Evolutionary conservation across 2,113 vertebrate species (phyloP).

Genomic region (Salvelinus namaycush): DNA sequence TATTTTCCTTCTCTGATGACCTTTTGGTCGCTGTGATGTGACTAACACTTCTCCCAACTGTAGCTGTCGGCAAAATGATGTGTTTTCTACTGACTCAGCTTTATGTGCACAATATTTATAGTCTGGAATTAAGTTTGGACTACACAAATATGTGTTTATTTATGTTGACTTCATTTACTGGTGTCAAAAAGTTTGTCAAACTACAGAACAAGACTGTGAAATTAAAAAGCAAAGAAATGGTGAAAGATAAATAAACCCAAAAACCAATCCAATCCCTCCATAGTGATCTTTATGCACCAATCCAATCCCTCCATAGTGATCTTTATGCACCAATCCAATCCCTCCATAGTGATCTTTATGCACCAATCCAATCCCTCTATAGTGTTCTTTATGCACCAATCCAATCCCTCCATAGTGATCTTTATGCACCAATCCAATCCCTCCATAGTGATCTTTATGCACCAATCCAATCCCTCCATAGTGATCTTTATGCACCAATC

Average conservation of each 20-base stretch:
- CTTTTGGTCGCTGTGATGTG: slow-evolving; percentile 14
- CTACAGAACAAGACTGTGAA: background rate
- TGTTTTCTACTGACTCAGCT: slow-evolving; percentile 26
- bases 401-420: background rate
- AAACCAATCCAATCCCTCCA: too few relatives aligned
- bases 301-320: background rate
- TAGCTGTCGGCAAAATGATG: background rate
- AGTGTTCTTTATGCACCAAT: background rate
- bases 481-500: too few relatives aligned
- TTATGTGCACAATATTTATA: slow-evolving; percentile 33
- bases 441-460: background rate
- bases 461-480: background rate
- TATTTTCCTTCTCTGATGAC: slow-evolving; percentile 33
- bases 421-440: too few relatives aligned
- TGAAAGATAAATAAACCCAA: background rate
- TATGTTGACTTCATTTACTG: slow-evolving; percentile 41
- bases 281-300: background rate
- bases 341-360: background rate
- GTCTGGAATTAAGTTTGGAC: background rate
- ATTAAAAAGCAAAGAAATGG: background rate
- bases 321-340: too few relatives aligned
- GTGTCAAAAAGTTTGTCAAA: slow-evolving; percentile 3
- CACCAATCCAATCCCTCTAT: too few relatives aligned
- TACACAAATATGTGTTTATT: slow-evolving; percentile 8
- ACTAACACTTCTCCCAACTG: slow-evolving; percentile 14